Base-by-base conservation (phyloP, 1,140 invertebrate species). In the Anastatus disparis region DNA sequence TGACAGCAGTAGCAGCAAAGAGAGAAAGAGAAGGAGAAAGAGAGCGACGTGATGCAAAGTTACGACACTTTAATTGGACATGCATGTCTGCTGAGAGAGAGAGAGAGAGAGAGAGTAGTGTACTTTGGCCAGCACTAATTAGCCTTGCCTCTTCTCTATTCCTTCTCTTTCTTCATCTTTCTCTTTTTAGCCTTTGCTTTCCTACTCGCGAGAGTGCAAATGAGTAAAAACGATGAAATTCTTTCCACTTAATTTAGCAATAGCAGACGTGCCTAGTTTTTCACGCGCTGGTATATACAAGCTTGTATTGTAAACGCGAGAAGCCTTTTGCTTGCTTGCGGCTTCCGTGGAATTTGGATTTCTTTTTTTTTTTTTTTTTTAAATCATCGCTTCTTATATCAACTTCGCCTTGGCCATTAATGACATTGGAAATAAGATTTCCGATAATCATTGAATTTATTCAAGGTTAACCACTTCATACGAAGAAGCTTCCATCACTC, bases 61-160 rank as follows among this genome's bases (percentile, higher is more conserved):
- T 78, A 78, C 78, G 70, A 74, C 74, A 75, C 74, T 78, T 80
- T 80, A 80, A 80, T 80, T 80, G 79, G 76, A 80, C 78, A 80
- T 77, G 75, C 73, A 74, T 76, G 77, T 70, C 75, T 75, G 75
- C 70, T 8, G 26, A 50, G 44, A n/a, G n/a, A n/a, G n/a, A n/a
- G n/a, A n/a, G n/a, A n/a, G n/a, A n/a, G n/a, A n/a, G n/a, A n/a
- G n/a, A n/a, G n/a, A n/a, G 59, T 46, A 66, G 73, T 72, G 74
- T 74, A 64, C 70, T 73, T 74, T 75, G 61, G 64, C 72, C 38
- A 53, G 71, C 75, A 73, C 78, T 79, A 79, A 79, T 79, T 79
- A 79, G 72, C 73, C 63, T 73, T 67, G 71, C 65, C 74, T 75
- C 46, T 20, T n/a, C n/a, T 55, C 74, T 70, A 73, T 64, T 48